Evolutionary conservation across 2,888 invertebrate genomes (phyloP).

Genomic region (Agrotis segetum): DNA sequence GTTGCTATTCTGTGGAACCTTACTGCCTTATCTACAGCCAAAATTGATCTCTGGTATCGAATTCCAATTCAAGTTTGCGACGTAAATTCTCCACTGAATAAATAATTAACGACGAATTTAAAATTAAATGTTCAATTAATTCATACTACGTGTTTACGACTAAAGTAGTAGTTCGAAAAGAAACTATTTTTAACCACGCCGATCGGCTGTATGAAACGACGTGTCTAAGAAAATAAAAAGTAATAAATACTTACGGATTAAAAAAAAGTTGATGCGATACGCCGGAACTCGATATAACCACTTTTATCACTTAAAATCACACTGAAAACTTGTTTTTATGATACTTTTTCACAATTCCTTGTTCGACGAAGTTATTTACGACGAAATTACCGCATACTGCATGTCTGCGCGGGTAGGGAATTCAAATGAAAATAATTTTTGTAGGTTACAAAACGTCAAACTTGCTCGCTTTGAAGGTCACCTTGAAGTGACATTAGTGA

Average conservation of each 20-base stretch:
- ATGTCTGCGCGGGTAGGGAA: constrained; percentile 87
- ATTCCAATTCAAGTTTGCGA: constrained; percentile 21
- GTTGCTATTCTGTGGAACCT: constrained; percentile 3
- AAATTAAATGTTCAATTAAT: constrained; percentile 9
- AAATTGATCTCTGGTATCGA: constrained; percentile 9
- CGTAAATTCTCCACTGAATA: constrained; percentile 3
- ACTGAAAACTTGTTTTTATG: constrained; percentile 74
- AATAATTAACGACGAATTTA: constrained; percentile 7
- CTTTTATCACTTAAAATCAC: constrained; percentile 81
- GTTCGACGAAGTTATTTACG: constrained; percentile 74
- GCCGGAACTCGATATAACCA: constrained; percentile 60
- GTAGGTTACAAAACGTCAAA: constrained; percentile 85
- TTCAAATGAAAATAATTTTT: constrained; percentile 83
- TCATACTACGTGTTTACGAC: constrained; percentile 26
- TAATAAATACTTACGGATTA: constrained; percentile 76
- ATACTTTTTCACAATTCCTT: constrained; percentile 70
- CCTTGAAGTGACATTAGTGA: constrained; percentile 86
- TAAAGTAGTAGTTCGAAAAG: constrained; percentile 36
- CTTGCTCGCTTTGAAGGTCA: constrained; percentile 82
- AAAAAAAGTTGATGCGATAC: constrained; percentile 60
- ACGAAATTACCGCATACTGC: constrained; percentile 73
- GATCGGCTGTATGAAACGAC: constrained; percentile 70
- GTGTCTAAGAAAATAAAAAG: constrained; percentile 67
- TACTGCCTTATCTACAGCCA: constrained; percentile 1
- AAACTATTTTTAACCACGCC: constrained; percentile 77